Percentiles rank a stretch among this genome's conserved stretches.
These are phyloP conservation scores for Chelonus formosanus DNA, from an alignment of 2,888 invertebrate genomes.

Conservation along the genomic window DNA sequence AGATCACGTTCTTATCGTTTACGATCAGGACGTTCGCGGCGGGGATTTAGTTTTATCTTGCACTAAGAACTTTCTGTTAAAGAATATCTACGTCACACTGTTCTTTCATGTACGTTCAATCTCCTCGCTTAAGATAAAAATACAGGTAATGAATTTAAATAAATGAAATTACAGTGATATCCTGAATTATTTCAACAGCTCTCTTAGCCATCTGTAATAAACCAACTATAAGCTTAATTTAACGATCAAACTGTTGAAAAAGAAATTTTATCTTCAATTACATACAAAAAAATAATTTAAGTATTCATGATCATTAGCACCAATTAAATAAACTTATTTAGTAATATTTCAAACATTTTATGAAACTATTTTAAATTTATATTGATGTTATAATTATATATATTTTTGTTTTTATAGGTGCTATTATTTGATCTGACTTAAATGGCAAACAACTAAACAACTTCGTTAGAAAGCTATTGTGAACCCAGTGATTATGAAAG, in stretches of 20 bases:
- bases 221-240: not conserved
- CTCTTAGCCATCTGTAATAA: too few relatives aligned
- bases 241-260: not conserved
- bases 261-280: too few relatives aligned
- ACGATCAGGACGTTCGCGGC: conserved; percentile 30
- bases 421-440: not conserved
- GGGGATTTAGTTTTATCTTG: conserved; percentile 31
- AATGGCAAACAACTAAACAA: not conserved
- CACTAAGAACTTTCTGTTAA: conserved; percentile 4
- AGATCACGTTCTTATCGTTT: conserved; percentile 31
- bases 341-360: too few relatives aligned
- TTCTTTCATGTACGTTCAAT: conserved; percentile 25
- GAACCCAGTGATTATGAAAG: not conserved
- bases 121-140: not conserved
- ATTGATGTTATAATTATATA: not conserved
- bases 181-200: too few relatives aligned
- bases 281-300: too few relatives aligned
- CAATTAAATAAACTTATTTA: too few relatives aligned
- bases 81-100: too few relatives aligned
- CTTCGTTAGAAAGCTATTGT: conserved; percentile 10
- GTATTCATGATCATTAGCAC: too few relatives aligned
- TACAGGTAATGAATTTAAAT: conserved; percentile 1
- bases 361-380: too few relatives aligned
- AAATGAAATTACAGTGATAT: not conserved
- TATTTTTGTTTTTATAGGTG: not conserved